Evolutionary conservation across 2,888 invertebrate species (phyloP).

Genomic region (Leptinotarsa juncta): DNA sequence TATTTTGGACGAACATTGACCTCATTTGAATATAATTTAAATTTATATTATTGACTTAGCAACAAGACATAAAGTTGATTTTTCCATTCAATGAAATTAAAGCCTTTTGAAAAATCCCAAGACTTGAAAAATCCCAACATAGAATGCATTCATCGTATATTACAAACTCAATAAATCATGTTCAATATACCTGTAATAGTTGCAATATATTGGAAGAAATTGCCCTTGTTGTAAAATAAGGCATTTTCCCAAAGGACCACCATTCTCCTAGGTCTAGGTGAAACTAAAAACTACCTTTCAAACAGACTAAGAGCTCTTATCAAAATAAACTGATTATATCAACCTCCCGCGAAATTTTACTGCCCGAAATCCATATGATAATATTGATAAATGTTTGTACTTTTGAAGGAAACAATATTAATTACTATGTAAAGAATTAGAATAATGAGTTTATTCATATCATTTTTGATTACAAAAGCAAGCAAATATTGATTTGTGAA

Average conservation of each 20-base stretch:
- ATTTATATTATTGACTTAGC: too few species aligned
- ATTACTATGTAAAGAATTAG: not conserved
- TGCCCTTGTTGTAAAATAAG: conserved; percentile 46
- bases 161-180: not conserved
- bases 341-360: conserved; percentile 8
- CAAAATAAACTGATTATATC: not conserved
- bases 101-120: too few species aligned
- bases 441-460: too few species aligned
- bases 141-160: too few species aligned
- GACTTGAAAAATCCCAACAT: too few species aligned
- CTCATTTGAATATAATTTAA: too few species aligned
- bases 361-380: not conserved
- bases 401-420: not conserved
- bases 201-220: conserved; percentile 58
- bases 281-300: not conserved
- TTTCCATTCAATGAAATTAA: too few species aligned
- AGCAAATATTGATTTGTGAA: too few species aligned
- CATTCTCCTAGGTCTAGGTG: not conserved
- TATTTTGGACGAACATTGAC: too few species aligned
- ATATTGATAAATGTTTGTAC: not conserved
- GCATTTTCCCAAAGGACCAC: not conserved
- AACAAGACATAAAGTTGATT: too few species aligned
- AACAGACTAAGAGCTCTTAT: not conserved
- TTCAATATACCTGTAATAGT: conserved; percentile 56
- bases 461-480: too few species aligned